These are phyloP conservation scores for Todiramphus chloris DNA, from an alignment of 2,113 vertebrate species.

Conservation along the genomic window DNA sequence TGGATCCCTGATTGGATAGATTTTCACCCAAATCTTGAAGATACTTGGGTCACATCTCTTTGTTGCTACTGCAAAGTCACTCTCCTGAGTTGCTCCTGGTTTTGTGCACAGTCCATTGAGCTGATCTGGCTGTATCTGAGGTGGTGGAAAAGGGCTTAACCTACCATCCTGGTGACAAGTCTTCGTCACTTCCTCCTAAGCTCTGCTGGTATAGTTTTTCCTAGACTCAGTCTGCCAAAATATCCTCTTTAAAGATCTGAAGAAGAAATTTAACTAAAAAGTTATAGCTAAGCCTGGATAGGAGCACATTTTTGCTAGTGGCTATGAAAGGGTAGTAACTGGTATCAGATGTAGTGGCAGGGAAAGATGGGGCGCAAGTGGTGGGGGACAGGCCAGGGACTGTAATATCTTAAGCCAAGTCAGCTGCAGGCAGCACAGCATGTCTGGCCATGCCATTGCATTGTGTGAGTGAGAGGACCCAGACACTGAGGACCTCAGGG, in stretches of 20 bases:
- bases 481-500: background rate
- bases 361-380: background rate
- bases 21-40: background rate
- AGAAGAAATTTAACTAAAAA: background rate
- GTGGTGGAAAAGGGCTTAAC: background rate
- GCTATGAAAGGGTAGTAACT: background rate
- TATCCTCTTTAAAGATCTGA: background rate
- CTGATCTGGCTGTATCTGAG: background rate
- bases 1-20: background rate
- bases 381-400: background rate
- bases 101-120: background rate
- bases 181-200: background rate
- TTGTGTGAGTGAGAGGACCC: background rate
- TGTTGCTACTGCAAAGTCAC: background rate
- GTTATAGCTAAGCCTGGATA: background rate
- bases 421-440: background rate
- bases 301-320: accelerated
- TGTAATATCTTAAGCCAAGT: background rate
- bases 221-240: background rate
- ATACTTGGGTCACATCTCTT: background rate
- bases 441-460: background rate
- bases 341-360: background rate
- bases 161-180: background rate
- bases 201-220: background rate
- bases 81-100: background rate